A percentile compares a stretch with the other conserved stretches of the same genome.
Evolutionary conservation across 2,888 invertebrate genomes (phyloP).

Genomic region (Punctoribates punctum): DNA sequence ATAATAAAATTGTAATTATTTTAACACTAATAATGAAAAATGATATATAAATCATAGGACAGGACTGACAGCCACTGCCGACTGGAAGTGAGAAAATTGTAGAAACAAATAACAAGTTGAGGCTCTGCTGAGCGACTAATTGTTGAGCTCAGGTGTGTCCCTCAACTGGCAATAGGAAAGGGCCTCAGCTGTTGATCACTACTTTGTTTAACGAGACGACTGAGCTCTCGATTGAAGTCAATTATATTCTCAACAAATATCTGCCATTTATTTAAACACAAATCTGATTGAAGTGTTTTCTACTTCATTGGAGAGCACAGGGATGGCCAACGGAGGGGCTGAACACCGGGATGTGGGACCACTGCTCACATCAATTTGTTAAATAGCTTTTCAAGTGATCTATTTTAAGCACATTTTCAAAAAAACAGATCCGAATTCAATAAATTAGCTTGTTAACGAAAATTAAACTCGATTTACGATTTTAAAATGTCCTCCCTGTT

Average conservation of each 20-base stretch:
- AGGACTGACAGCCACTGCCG: not conserved
- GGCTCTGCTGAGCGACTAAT: not conserved
- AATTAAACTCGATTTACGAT: too few species aligned
- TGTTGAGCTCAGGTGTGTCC: not conserved
- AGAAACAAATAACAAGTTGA: not conserved
- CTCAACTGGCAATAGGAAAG: not conserved
- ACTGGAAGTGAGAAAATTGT: not conserved
- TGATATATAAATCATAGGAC: not conserved
- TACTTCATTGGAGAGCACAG: too few species aligned
- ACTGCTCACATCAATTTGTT: too few species aligned
- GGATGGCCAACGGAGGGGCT: too few species aligned
- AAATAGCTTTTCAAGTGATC: too few species aligned
- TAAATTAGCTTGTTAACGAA: too few species aligned
- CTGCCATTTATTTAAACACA: not conserved
- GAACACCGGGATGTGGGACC: too few species aligned
- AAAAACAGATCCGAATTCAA: too few species aligned
- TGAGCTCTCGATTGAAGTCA: too few species aligned
- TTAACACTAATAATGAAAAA: not conserved
- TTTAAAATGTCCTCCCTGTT: too few species aligned
- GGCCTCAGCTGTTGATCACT: not conserved
- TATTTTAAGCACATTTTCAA: too few species aligned
- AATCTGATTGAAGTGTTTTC: not conserved
- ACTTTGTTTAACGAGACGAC: not conserved
- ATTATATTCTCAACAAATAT: not conserved
- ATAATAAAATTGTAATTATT: not conserved